Conservation (phyloP, 2,888 invertebrate genomes). For the Trichogramma evanescens region DNA sequence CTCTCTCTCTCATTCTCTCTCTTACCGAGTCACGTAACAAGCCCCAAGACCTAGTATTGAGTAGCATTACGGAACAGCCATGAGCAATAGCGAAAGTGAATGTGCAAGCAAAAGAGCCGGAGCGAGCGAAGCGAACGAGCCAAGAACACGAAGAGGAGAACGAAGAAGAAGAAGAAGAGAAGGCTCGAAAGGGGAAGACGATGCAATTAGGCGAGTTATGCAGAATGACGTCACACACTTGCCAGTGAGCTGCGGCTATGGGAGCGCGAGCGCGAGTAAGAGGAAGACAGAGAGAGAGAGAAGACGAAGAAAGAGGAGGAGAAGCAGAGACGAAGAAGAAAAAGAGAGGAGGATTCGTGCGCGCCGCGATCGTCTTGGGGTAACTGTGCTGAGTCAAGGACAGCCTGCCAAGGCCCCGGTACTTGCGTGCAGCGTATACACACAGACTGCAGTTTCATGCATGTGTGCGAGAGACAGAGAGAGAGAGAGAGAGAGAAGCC, state of each 20-base stretch:
- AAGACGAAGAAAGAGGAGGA: background rate
- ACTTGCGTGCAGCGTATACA: background rate
- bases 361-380: conserved; percentile 33
- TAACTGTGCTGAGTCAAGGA: conserved; percentile 49
- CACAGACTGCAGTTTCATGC: background rate
- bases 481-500: too few relatives aligned
- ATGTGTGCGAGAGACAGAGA: background rate
- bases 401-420: conserved; percentile 43
- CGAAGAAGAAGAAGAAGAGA: conserved; percentile 11
- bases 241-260: conserved; percentile 6
- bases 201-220: conserved; percentile 49
- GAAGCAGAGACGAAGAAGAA: background rate
- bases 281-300: background rate
- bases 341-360: conserved; percentile 1
- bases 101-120: conserved; percentile 1
- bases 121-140: conserved; percentile 1
- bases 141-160: background rate
- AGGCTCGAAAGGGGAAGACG: conserved; percentile 23
- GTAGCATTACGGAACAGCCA: conserved; percentile 11
- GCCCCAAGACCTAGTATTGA: conserved; percentile 4
- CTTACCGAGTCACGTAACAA: conserved; percentile 14
- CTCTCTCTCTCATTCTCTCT: too few relatives aligned
- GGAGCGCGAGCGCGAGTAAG: background rate
- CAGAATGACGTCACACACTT: conserved; percentile 46
- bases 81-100: conserved; percentile 14